Evolutionary conservation across 2,113 vertebrate species (phyloP), one percentile per base, ranked within the genome.

Genomic region (Eubucco bourcierii): DNA sequence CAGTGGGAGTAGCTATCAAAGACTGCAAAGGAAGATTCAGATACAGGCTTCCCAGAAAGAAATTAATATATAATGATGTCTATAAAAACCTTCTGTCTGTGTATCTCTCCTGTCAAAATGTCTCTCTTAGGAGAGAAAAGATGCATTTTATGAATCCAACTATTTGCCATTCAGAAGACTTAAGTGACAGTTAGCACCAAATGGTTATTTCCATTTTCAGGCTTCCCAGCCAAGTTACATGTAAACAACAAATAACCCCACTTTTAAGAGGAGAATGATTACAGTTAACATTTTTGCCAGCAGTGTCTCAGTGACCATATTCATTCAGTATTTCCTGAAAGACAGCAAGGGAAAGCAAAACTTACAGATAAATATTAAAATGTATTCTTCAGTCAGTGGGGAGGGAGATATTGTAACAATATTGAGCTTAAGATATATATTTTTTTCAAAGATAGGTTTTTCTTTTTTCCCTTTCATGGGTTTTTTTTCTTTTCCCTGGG

Each of bases 401-500:
- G 21, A 80, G 21, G n/a, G 10, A 67, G 44, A 71, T 12, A 31
- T 4, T 27, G 41, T 13, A 52, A 73, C 47, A 50, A 23, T 9
- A 34, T 4, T 88, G 23, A 0, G 9, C 78, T 80, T 59, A 72
- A 80, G 47, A 31, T 11, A 56, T 9, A 6, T 17, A 72, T 65
- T 46, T 46, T 65, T 46, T 46, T 93, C 19, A 78, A 87, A 59
- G 41, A 80, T 0, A 70, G 25, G 63, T 19, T 3, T 60, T 73
- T 81, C 37, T 39, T 72, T 81, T 72, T 28, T 78, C 16, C 13
- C 39, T 33, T 34, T 75, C 14, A 28, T 28, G 50, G 31, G 39
- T 65, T 80, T 87, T 80, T 87, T 80, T 77, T 77, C 61, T 88
- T 90, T 89, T 67, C 60, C 56, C 55, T 80, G 56, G 47, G 92